phyloP scores from a whole-genome alignment of 2,113 vertebrate genomes.

The Bucco capensis region DNA sequence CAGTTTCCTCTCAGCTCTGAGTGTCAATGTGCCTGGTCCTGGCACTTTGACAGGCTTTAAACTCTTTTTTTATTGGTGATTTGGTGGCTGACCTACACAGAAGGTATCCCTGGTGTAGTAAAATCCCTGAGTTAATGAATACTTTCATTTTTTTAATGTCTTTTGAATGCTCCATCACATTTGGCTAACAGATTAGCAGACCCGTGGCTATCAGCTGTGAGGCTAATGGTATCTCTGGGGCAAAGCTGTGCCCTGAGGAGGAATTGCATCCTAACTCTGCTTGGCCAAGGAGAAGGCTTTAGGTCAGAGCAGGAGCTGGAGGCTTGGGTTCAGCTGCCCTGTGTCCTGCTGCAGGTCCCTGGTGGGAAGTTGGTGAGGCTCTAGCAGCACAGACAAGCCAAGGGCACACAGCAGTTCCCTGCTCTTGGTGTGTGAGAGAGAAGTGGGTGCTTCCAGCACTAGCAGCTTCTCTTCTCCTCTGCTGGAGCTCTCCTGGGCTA shows the following conservation, averaged over 20 bases:
- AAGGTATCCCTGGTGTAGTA: not conserved
- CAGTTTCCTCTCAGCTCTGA: not conserved
- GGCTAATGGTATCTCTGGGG: not conserved
- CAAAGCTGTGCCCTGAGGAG: rapidly evolving
- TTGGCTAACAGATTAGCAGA: rapidly evolving
- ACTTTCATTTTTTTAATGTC: not conserved
- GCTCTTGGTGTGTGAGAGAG: rapidly evolving
- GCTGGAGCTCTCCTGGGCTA: not conserved
- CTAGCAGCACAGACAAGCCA: not conserved
- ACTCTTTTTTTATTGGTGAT: not conserved
- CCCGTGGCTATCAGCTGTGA: rapidly evolving
- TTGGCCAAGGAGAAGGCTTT: not conserved
- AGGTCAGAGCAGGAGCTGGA: not conserved
- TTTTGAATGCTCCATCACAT: rapidly evolving
- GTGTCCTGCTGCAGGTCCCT: rapidly evolving
- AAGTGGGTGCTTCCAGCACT: rapidly evolving
- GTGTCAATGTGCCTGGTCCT: not conserved
- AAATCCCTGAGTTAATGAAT: not conserved
- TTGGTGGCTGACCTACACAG: not conserved
- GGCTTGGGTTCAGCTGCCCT: not conserved
- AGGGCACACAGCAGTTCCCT: not conserved
- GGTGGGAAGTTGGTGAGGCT: rapidly evolving
- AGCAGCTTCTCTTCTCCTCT: rapidly evolving
- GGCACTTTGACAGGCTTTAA: not conserved
- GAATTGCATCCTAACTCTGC: rapidly evolving